Evolutionary conservation across 2,888 invertebrate species (phyloP), one percentile per base, ranked within the genome.

Genomic region (Nomada hirtipes): DNA sequence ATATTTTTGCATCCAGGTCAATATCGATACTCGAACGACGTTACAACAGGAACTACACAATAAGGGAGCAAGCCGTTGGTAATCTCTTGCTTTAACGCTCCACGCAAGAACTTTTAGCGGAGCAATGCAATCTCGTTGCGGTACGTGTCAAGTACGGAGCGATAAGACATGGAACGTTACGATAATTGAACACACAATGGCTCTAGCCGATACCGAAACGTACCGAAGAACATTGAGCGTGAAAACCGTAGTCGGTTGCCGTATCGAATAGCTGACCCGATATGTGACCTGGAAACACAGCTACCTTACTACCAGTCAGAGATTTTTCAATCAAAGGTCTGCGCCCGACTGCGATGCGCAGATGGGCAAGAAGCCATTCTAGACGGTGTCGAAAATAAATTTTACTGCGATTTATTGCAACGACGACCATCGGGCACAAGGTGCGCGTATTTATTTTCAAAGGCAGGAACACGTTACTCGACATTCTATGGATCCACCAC

Each of bases 101-200:
- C 29, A 18, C n/a, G 55, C 60, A 60, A 65, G 55, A 69, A 79
- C 71, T 76, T 79, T 84, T 70, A 75, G 75, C 76, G 29, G 11
- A 70, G 79, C 70, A 75, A 65, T 69, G 75, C 77, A 84, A 86
- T 86, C 84, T 86, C 60, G 68, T 61, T 55, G 61, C 57, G 85
- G 85, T 86, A 89, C 89, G 89, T 87, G 89, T 89, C 89, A 85
- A 85, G 79, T 76, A 63, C 77, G 75, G 81, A 15, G 82, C 87
- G 91, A 91, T 91, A 91, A 91, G 91, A 89, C 91, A 90, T 90
- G 91, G 85, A 89, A 86, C 79, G 76, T 75, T 65, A 80, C 79
- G 73, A 86, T 77, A 76, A 76, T 79, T 71, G 76, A 77, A 76
- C 73, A 60, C 63, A 74, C 82, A 70, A 86, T 85, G 78, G 83